Base-by-base conservation (phyloP, 2,113 vertebrate species). In the Microtus oregoni region DNA sequence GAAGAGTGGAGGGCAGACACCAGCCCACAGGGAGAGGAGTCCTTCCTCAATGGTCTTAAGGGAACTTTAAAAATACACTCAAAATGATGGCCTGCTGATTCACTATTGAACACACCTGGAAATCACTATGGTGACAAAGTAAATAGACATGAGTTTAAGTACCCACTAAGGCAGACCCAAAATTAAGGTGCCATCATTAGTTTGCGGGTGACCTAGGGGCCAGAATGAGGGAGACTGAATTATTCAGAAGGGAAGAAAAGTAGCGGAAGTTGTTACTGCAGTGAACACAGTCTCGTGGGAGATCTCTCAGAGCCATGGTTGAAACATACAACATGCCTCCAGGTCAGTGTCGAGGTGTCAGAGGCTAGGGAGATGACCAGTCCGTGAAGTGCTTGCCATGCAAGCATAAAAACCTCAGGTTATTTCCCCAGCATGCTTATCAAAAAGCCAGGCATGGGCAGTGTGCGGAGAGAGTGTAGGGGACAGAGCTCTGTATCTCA, bases 61-160 rank as follows among this genome's bases (percentile, higher is more conserved):
- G 68, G 17, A 67, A 72, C 85, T 86, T 83, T 72, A 38, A 68
- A n/a, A 28, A 30, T 32, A 76, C n/a, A 90, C 28, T 30, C 10
- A 92, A 81, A 90, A 79, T 67, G 5, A 35, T 70, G 20, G 41
- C 85, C 30, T 35, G 90, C 20, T 38, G 76, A 93, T 32, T 65
- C 65, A 87, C 79, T 50, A 26, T 1, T 93, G 79, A 91, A 90
- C 95, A 77, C 92, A 92, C 70, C 85, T 28, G 26, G 76, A 90
- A 91, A 61, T 72, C 83, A 47, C 2, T 13, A 73, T 44, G 41
- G 2, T 41, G 73, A 90, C 38, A 44, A 4, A 3, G 35, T 72
- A 72, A 47, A 70, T 47, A 63, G 13, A 63, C 35, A 55, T 94
- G 47, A 52, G 28, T 22, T 77, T 44, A 68, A 81, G 28, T 4